phyloP scores from a whole-genome alignment of 2,797 vertebrate species.

The Staurois parvus region DNA sequence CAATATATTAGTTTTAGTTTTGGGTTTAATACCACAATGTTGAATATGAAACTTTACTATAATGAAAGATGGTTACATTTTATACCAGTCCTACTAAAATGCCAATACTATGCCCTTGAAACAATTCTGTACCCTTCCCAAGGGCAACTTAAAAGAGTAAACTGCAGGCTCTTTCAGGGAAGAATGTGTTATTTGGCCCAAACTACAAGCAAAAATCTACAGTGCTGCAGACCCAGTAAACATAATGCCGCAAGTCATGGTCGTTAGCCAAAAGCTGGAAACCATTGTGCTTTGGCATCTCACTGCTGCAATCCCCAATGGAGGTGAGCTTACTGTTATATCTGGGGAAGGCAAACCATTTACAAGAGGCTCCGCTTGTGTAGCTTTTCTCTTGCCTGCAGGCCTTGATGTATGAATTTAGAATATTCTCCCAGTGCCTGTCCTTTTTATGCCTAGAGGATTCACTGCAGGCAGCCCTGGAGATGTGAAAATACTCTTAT shows the following conservation, averaged over 20 bases:
- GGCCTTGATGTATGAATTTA: conserved; percentile 7
- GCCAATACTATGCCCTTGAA: background rate
- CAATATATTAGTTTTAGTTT: too few relatives aligned
- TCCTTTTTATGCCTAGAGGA: conserved; percentile 21
- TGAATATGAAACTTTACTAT: too few relatives aligned
- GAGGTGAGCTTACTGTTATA: conserved; percentile 20
- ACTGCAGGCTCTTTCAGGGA: background rate
- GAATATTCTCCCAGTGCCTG: conserved; percentile 18
- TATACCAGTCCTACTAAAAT: background rate
- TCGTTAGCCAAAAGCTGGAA: conserved; percentile 26
- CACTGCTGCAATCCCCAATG: conserved; percentile 8
- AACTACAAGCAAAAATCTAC: conserved; percentile 13
- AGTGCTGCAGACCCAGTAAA: conserved; percentile 15
- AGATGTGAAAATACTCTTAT: background rate
- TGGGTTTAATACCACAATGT: too few relatives aligned
- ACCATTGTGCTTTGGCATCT: conserved; percentile 40
- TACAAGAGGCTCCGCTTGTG: conserved; percentile 29
- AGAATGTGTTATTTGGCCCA: conserved; percentile 2
- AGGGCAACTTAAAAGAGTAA: background rate
- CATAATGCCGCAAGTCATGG: conserved; percentile 28
- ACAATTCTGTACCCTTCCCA: background rate
- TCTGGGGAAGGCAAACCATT: conserved; percentile 34
- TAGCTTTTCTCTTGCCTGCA: conserved; percentile 26
- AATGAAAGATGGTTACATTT: too few relatives aligned
- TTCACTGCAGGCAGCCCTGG: background rate